A percentile compares a stretch with the other conserved stretches of the same genome.
phyloP scores from a whole-genome alignment of 2,113 vertebrate species.

The Mirounga angustirostris region DNA sequence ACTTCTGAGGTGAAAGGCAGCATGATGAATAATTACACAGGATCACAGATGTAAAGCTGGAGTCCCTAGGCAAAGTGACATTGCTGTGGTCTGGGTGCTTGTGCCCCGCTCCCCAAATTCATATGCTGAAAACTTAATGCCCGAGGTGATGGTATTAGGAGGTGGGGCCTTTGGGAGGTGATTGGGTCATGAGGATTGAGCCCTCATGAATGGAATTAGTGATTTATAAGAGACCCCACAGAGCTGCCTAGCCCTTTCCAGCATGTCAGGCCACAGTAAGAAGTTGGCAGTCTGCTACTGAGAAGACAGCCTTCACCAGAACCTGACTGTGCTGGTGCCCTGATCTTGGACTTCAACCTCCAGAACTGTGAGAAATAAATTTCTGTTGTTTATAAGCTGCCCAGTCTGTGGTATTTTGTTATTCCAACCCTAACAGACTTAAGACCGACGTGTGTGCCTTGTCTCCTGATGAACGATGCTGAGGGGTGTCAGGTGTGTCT shows the following conservation, averaged over 20 bases:
- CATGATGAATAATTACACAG: background rate
- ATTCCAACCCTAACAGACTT: background rate
- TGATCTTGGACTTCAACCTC: background rate
- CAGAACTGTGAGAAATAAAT: background rate
- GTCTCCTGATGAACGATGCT: background rate
- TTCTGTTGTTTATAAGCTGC: background rate
- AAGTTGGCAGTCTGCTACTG: background rate
- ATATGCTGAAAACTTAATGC: background rate
- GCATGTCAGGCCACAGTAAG: background rate
- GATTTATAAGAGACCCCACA: background rate
- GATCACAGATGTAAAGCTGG: background rate
- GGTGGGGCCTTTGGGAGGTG: background rate
- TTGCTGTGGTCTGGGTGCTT: background rate
- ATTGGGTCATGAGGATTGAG: background rate
- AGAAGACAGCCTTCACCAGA: background rate
- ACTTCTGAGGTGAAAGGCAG: background rate
- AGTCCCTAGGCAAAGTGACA: background rate
- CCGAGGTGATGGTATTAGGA: background rate
- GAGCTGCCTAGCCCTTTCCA: background rate
- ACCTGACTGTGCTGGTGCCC: background rate
- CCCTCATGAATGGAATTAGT: background rate
- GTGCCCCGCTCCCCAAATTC: background rate
- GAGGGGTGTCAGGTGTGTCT: background rate
- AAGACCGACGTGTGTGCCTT: fast-evolving
- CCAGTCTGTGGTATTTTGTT: background rate